These are phyloP conservation scores for Pseudochirops cupreus DNA, from an alignment of 2,797 vertebrate genomes.

Conservation along the genomic window DNA sequence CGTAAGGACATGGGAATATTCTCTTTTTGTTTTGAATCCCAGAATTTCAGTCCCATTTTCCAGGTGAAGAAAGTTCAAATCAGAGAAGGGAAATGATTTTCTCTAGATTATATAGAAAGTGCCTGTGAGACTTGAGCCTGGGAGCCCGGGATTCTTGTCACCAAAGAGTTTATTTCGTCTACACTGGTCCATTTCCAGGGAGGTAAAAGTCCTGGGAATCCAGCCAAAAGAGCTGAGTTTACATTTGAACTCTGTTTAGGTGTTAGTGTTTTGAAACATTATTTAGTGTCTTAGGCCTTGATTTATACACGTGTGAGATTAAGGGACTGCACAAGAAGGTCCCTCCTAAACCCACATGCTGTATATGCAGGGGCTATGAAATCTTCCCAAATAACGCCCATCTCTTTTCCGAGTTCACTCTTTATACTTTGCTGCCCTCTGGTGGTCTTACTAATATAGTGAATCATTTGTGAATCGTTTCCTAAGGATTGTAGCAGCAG, in stretches of 20 bases:
- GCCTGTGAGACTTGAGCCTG: neutral
- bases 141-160: neutral
- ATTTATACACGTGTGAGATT: neutral
- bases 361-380: neutral
- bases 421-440: slow-evolving; percentile 85
- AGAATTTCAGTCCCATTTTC: neutral
- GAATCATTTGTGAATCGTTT: neutral
- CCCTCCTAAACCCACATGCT: neutral
- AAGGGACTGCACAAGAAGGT: neutral
- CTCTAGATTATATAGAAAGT: neutral
- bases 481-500: neutral
- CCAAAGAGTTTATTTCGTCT: neutral
- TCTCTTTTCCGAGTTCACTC: neutral
- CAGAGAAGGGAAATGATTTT: neutral
- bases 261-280: neutral
- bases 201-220: neutral
- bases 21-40: neutral
- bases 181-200: neutral
- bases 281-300: neutral
- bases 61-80: neutral
- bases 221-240: neutral
- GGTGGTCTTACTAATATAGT: slow-evolving; percentile 77
- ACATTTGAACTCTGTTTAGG: neutral
- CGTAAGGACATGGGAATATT: neutral
- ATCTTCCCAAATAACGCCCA: neutral